Base-by-base conservation (phyloP, 2,888 invertebrate species). In the Cotesia congregata region DNA sequence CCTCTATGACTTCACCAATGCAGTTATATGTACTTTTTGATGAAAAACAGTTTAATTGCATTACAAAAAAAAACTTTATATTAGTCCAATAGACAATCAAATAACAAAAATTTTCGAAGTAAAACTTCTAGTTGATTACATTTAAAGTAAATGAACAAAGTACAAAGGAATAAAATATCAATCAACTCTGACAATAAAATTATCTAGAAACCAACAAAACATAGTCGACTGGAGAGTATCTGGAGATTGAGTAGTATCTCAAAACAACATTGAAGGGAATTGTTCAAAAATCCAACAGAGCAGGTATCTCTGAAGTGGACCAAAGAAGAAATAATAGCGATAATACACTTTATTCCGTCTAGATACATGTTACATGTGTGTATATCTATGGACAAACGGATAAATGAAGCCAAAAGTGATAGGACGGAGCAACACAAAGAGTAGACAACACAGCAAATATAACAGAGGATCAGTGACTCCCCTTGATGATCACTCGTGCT, bases 401-500 rank as follows among this genome's bases (percentile, higher is more conserved):
- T 61, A 72, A n/a, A 17, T 50, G 72, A 64, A 15, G 20, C 62
- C 50, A 50, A 50, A 12, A 50, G 50, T 9, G 9, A 64, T 17
- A 40, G 65, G 59, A 65, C 41, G 67, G 30, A 64, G 50, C 41
- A 17, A 59, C 65, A 73, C 72, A 73, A 73, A 67, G 50, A 30
- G 65, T 17, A 39, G 38, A 72, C 60, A 60, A n/a, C 15, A 38
- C 15, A 71, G 60, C 60, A 59, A n/a, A 72, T 64, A 6, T 30
- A 65, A 38, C 65, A 30, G 15, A 41, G 17, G 62, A 64, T 72
- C 62, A 70, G 65, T 20, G 17, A 70, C 69, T 75, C 64, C 75
- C 69, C 75, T 75, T 76, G 78, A 74, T 80, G 77, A 59, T 80
- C 80, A 76, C 75, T 80, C 77, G 76, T 77, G 78, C 77, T 62